phyloP scores from a whole-genome alignment of 2,888 invertebrate species.

The Microctonus hyperodae region DNA sequence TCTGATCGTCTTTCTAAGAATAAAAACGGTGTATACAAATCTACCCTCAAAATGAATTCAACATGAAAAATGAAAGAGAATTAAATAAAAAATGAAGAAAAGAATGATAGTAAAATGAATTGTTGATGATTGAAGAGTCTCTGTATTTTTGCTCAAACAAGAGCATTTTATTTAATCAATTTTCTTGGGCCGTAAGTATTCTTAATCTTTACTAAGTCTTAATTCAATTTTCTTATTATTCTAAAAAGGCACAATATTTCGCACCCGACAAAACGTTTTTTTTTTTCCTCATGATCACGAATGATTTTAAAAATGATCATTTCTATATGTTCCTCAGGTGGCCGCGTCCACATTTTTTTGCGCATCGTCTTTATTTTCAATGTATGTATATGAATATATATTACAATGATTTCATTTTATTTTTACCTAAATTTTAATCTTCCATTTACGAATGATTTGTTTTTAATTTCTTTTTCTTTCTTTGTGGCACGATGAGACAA shows the following conservation, averaged over 20 bases:
- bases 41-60: neutral
- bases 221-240: constrained; percentile 60
- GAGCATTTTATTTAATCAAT: constrained; percentile 12
- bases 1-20: neutral
- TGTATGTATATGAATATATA: constrained; percentile 38
- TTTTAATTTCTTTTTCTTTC: no score
- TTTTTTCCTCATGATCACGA: constrained; percentile 22
- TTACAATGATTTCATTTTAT: constrained; percentile 36
- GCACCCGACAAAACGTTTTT: constrained; percentile 56
- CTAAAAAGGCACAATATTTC: constrained; percentile 63
- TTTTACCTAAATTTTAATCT: no score
- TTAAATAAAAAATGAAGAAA: constrained; percentile 25
- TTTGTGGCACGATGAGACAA: constrained; percentile 39
- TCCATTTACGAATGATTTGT: constrained; percentile 20
- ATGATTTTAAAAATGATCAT: constrained; percentile 30
- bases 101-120: neutral
- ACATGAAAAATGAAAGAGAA: constrained; percentile 18
- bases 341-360: constrained; percentile 22
- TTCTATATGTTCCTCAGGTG: constrained; percentile 12
- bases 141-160: neutral
- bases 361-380: constrained; percentile 29
- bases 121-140: neutral
- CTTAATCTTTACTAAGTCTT: constrained; percentile 57
- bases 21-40: neutral
- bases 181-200: constrained; percentile 37